Percentiles rank a stretch among this genome's conserved stretches.
Evolutionary conservation across 1,140 invertebrate genomes (phyloP).

Genomic region (Pararge aegeria): DNA sequence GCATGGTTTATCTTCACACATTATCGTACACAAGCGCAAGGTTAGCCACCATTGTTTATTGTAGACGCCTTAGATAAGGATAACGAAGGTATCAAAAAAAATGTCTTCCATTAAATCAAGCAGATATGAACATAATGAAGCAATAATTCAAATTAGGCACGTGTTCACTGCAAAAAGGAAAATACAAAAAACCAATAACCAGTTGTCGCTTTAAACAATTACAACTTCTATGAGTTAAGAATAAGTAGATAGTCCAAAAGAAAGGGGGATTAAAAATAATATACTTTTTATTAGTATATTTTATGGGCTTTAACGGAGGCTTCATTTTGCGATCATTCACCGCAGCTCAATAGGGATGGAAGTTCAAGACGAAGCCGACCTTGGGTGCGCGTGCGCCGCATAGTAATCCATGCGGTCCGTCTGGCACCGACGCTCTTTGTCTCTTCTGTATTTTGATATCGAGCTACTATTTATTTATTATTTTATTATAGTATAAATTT

Average conservation of each 20-base stretch:
- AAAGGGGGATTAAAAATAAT: too few species aligned
- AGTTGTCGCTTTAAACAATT: too few species aligned
- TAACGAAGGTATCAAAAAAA: conserved; percentile 27
- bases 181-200: too few species aligned
- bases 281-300: too few species aligned
- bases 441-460: conserved; percentile 26
- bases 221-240: too few species aligned
- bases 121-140: too few species aligned
- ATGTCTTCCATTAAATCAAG: not conserved
- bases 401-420: conserved; percentile 45
- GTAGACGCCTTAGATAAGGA: conserved; percentile 50
- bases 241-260: too few species aligned
- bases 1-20: conserved; percentile 1
- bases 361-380: conserved; percentile 46
- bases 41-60: conserved; percentile 63
- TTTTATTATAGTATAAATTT: too few species aligned
- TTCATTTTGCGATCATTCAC: conserved; percentile 27
- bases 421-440: conserved; percentile 37
- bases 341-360: conserved; percentile 23
- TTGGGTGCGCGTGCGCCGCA: conserved; percentile 59
- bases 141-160: too few species aligned
- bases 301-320: conserved; percentile 6
- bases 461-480: too few species aligned
- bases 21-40: conserved; percentile 43
- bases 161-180: too few species aligned